Conservation (phyloP, 2,797 vertebrate species). For the Falco berigora region DNA sequence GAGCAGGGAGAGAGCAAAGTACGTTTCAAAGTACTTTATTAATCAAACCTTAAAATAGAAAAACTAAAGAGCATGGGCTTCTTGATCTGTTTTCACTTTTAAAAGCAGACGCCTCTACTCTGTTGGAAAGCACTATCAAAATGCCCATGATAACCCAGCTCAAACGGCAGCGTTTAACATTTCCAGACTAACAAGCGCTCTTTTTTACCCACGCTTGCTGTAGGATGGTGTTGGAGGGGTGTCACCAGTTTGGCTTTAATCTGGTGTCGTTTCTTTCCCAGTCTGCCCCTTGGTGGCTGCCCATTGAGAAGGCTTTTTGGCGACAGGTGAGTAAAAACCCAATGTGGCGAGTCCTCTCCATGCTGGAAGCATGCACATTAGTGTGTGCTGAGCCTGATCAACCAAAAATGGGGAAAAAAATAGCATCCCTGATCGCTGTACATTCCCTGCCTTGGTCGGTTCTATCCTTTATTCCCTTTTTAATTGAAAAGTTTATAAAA, state of each 20-base stretch:
- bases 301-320: conserved; percentile 89
- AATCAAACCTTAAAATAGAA: background rate
- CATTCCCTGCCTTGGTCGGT: background rate
- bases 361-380: rapidly evolving
- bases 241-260: background rate
- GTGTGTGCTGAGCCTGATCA: rapidly evolving
- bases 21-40: background rate
- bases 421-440: background rate
- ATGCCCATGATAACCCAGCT: background rate
- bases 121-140: background rate
- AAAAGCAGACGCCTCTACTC: background rate
- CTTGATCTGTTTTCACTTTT: background rate
- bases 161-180: background rate
- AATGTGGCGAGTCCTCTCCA: rapidly evolving
- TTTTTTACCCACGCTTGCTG: background rate
- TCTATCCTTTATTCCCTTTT: background rate
- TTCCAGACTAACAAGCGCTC: background rate
- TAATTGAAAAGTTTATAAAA: background rate
- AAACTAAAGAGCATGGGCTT: background rate
- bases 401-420: rapidly evolving
- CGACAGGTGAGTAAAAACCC: conserved; percentile 79
- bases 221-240: rapidly evolving
- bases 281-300: conserved; percentile 96
- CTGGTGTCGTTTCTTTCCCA: conserved; percentile 47
- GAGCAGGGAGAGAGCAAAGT: background rate